phyloP scores from a whole-genome alignment of 2,888 invertebrate genomes.

The Heteromyza rotundicornis region DNA sequence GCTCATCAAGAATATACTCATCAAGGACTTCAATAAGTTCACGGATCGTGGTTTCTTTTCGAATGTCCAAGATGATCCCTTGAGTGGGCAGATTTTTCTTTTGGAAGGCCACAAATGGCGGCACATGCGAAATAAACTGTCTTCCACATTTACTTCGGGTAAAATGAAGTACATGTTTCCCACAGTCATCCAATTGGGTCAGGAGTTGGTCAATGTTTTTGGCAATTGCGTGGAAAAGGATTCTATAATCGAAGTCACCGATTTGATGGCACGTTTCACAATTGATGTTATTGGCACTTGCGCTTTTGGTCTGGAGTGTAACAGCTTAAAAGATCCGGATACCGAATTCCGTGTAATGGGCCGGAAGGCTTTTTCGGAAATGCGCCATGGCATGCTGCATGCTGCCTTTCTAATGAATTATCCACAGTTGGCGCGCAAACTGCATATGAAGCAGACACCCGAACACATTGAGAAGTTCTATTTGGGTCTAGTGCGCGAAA shows the following conservation, averaged over 20 bases:
- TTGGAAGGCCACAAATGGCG: constrained; percentile 60
- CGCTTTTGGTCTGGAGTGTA: constrained; percentile 61
- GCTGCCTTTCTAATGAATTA: constrained; percentile 29
- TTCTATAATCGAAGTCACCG: constrained; percentile 56
- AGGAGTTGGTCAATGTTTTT: constrained; percentile 40
- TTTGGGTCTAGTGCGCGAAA: constrained; percentile 58
- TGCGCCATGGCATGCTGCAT: constrained; percentile 3
- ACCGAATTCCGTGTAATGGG: constrained; percentile 47
- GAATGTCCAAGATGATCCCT: constrained; percentile 51
- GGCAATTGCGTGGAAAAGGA: constrained; percentile 27
- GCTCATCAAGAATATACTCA: constrained; percentile 45
- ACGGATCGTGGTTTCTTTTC: constrained; percentile 46
- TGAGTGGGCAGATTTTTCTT: constrained; percentile 47
- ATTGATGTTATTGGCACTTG: constrained; percentile 63
- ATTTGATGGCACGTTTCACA: constrained; percentile 59
- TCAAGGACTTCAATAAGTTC: constrained; percentile 56
- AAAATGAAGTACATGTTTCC: constrained; percentile 36
- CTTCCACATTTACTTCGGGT: constrained; percentile 49
- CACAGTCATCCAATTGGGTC: constrained; percentile 16
- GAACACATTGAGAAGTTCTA: constrained; percentile 38
- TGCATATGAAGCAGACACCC: constrained; percentile 30
- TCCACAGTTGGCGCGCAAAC: constrained; percentile 26
- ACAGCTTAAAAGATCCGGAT: constrained; percentile 52
- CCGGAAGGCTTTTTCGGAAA: constrained; percentile 18
- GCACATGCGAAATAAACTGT: constrained; percentile 56